Evolutionary conservation across 2,888 invertebrate species (phyloP).

Genomic region (Plemyria rubiginata): DNA sequence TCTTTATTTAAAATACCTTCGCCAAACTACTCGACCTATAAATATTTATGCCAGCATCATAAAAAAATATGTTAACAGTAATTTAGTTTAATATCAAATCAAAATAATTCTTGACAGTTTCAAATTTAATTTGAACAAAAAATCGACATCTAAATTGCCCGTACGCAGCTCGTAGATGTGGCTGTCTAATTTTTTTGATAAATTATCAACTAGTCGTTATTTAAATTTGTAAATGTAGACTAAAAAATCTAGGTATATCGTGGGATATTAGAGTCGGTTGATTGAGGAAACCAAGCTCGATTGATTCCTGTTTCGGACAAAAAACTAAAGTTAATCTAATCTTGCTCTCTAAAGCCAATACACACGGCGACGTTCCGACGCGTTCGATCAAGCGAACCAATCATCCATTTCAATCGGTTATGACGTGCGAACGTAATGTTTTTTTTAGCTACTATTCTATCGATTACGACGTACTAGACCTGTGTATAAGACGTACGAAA

Average conservation of each 20-base stretch:
- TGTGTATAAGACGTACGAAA: no score
- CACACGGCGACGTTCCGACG: no score
- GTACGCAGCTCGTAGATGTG: neutral
- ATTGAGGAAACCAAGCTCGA: constrained; percentile 1
- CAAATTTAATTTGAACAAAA: neutral
- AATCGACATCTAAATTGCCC: constrained; percentile 11
- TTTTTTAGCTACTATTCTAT: no score
- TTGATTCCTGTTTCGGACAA: constrained; percentile 11
- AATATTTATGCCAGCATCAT: no score
- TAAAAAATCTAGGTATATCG: constrained; percentile 5
- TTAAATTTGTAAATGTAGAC: neutral
- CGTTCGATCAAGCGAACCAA: no score
- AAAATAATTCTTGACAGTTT: constrained; percentile 1
- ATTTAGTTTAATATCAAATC: neutral
- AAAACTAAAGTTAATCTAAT: neutral
- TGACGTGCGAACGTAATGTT: no score
- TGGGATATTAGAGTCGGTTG: neutral
- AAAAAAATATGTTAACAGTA: no score
- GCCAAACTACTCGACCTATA: neutral
- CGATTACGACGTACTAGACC: no score
- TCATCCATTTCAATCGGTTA: no score
- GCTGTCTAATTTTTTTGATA: constrained; percentile 6
- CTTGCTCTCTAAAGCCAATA: no score
- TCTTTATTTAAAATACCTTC: no score
- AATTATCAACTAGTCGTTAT: constrained; percentile 4